Percentiles rank a stretch among this genome's conserved stretches.
phyloP scores from a whole-genome alignment of 2,888 invertebrate genomes.

The Scaptodrosophila latifasciaeformis region DNA sequence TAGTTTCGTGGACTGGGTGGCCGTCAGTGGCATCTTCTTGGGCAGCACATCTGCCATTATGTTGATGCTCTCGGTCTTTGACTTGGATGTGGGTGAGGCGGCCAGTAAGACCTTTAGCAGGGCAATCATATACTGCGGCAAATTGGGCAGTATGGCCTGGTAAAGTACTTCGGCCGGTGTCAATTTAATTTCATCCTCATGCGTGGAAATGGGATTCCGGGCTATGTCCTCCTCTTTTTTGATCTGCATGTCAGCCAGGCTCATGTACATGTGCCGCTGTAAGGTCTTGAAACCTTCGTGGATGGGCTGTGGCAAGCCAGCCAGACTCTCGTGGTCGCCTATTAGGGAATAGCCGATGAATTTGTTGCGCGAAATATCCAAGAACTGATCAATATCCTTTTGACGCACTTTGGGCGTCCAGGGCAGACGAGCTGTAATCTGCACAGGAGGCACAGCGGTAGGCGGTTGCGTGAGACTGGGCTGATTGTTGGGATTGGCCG shows the following conservation, averaged over 20 bases:
- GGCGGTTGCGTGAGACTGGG: slow-evolving; percentile 53
- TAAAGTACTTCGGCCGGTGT: slow-evolving; percentile 93
- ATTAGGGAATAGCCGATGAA: slow-evolving; percentile 96
- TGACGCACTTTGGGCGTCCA: slow-evolving; percentile 98
- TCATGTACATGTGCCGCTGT: slow-evolving; percentile 91
- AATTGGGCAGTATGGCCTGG: slow-evolving; percentile 94
- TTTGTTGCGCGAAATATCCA: slow-evolving; percentile 93
- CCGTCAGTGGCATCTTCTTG: slow-evolving; percentile 97
- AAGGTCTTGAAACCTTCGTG: slow-evolving; percentile 95
- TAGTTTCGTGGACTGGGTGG: slow-evolving; percentile 94
- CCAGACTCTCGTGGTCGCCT: slow-evolving; percentile 90
- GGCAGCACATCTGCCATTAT: slow-evolving; percentile 98
- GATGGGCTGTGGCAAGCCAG: slow-evolving; percentile 97
- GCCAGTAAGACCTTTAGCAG: slow-evolving; percentile 96
- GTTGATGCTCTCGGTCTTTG: slow-evolving; percentile 97
- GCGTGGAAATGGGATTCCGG: slow-evolving; percentile 90
- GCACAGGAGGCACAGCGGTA: slow-evolving; percentile 60
- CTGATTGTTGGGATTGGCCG: slow-evolving; percentile 70
- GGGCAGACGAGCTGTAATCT: slow-evolving; percentile 80
- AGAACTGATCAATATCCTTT: slow-evolving; percentile 93
- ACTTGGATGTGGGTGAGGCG: slow-evolving; percentile 99
- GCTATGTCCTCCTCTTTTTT: slow-evolving; percentile 93
- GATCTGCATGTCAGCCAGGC: slow-evolving; percentile 93
- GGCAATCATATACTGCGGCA: slow-evolving; percentile 98
- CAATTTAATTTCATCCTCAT: slow-evolving; percentile 85